Base-by-base conservation (phyloP, 2,113 vertebrate genomes). In the Ptilorrhoa leucosticta region DNA sequence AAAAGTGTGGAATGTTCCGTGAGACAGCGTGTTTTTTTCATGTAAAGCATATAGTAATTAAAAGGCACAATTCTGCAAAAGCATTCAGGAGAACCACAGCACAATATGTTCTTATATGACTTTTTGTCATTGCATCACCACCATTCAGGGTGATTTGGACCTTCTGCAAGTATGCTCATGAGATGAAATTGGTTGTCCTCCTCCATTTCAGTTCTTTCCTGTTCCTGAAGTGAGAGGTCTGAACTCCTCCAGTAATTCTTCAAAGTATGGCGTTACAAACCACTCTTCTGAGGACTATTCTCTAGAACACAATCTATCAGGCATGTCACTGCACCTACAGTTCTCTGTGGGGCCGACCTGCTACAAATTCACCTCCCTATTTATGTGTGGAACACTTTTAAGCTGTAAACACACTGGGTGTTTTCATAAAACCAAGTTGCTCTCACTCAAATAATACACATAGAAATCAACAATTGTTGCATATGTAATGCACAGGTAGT, bases 391-490 rank as follows among this genome's bases (percentile, higher is more conserved):
- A 89, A 90, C 57, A 68, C 31, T 51, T 95, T 77, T 19, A 86
- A 70, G 15, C 47, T 57, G 54, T 42, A 68, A 93, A 27, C 28
- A 56, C 30, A 80, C 13, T 70, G 58, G 19, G 8, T 86, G 33
- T 65, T 88, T 90, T 84, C 45, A 60, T 70, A 96, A 96, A 64
- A 56, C 39, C 71, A 88, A 88, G 9, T 15, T 69, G 20, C 8
- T 83, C 26, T 79, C 26, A 23, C 35, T 66, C 73, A 10, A 21
- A 58, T 21, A 84, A 73, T 10, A 70, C 11, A 85, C 22, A n/a
- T 11, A 58, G 33, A 37, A 90, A 73, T 61, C 61, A 88, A 82
- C 45, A 65, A 39, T 35, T 75, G 31, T 33, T 44, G 27, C 27
- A 53, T 18, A 68, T 9, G 20, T 50, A 45, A 83, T 4, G 7